A percentile compares a stretch with the other conserved stretches of the same genome.
Evolutionary conservation across 2,888 invertebrate genomes (phyloP).

Genomic region (Saturnia pavonia): DNA sequence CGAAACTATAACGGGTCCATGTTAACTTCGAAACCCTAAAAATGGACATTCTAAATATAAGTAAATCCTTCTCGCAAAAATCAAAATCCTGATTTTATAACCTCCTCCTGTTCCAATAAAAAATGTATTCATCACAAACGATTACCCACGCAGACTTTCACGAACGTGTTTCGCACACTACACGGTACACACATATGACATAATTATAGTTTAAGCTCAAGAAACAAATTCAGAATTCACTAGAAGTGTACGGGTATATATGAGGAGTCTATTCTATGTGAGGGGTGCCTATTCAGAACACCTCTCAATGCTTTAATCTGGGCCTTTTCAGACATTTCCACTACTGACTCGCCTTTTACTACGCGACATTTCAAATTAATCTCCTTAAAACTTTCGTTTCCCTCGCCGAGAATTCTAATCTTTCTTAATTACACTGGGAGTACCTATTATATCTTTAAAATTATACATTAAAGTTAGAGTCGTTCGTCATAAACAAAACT

Average conservation of each 20-base stretch:
- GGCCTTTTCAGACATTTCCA: slow-evolving; percentile 35
- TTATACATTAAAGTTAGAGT: neutral
- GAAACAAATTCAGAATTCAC: slow-evolving; percentile 37
- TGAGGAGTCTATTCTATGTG: neutral
- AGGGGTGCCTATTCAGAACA: slow-evolving; percentile 40
- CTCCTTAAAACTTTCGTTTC: slow-evolving; percentile 32
- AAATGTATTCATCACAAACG: slow-evolving; percentile 17
- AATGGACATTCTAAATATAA: neutral
- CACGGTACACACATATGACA: slow-evolving; percentile 37
- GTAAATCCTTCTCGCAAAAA: neutral
- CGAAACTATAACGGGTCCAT: too few species aligned
- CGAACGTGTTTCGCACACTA: slow-evolving; percentile 30
- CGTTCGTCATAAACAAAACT: neutral
- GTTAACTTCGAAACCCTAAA: too few species aligned
- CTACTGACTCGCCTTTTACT: slow-evolving; percentile 32
- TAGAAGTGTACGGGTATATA: slow-evolving; percentile 34
- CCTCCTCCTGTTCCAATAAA: neutral
- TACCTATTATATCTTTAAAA: too few species aligned
- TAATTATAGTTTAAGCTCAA: slow-evolving; percentile 43
- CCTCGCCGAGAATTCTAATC: slow-evolving; percentile 16
- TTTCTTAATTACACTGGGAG: slow-evolving; percentile 17
- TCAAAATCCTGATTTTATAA: neutral
- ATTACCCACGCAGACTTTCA: slow-evolving; percentile 26
- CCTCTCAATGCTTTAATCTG: slow-evolving; percentile 51
- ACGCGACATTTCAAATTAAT: slow-evolving; percentile 42